Evolutionary conservation across 2,113 vertebrate genomes (phyloP), one percentile per base, ranked within the genome.

Genomic region (Ictalurus punctatus): DNA sequence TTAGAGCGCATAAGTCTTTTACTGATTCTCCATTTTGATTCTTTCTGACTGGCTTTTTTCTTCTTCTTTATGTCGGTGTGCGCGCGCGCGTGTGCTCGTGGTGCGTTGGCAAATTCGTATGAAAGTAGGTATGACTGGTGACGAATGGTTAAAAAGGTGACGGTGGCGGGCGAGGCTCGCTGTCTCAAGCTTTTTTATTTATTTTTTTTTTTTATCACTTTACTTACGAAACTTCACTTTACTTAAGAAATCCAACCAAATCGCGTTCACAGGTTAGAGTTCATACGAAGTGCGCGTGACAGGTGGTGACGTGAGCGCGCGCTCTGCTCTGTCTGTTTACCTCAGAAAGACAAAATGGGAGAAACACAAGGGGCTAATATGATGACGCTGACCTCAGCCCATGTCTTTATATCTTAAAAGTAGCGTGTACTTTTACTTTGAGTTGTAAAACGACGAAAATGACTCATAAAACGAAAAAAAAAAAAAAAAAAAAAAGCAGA

Each of bases 361-460:
- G 90, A 92, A 54, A 82, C 17, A 37, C 54, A 83, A 63, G 10
- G 91, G 80, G 90, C 92, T 89, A 93, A 91, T 69, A 78, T 87
- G 84, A 92, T 80, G 90, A 91, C 90, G 89, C 67, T 71, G 84
- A 82, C 84, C 74, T 95, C 95, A 96, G 94, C 94, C 90, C 96
- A 48, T 93, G 91, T 92, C 91, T 94, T 96, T 96, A 95, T 96
- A 95, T 78, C 74, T 78, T 78, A 78, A 48, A 95, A 97, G 94
- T 94, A 95, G 81, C 63, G 40, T 27, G 52, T 67, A 96, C 94
- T 94, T 96, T 96, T 96, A 94, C 95, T 93, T 95, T 91, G 93
- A 95, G 94, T 95, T 96, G 94, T 93, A 92, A 94, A 95, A 94
- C 95, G 95, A 96, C 96, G 95, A 95, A 96, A 96, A 96, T 96